Evolutionary conservation across 2,113 vertebrate genomes (phyloP).

Genomic region (Istiophorus platypterus): DNA sequence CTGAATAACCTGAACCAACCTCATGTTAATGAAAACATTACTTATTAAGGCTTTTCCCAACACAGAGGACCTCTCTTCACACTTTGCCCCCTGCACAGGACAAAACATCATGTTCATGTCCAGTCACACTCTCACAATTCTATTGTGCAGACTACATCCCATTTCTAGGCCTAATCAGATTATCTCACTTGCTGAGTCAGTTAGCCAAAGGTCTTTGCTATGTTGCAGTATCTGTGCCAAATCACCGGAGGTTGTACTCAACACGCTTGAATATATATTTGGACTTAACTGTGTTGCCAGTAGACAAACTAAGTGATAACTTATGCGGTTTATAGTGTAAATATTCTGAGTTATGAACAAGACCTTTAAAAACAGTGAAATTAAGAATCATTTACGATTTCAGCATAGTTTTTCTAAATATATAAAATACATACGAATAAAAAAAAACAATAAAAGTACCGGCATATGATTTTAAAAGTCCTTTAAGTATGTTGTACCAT

Average conservation of each 20-base stretch:
- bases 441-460: too few species aligned
- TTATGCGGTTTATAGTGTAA: background rate
- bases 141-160: background rate
- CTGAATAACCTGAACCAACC: background rate
- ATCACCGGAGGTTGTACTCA: background rate
- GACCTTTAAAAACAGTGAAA: too few species aligned
- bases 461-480: background rate
- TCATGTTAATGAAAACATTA: background rate
- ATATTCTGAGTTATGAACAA: background rate
- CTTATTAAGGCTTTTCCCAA: background rate
- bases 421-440: too few species aligned
- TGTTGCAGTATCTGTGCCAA: background rate
- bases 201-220: background rate
- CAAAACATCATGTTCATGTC: slow-evolving; percentile 11
- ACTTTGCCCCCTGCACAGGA: background rate
- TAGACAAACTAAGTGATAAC: background rate
- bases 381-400: background rate
- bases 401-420: background rate
- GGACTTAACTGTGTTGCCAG: background rate
- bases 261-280: background rate
- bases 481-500: too few species aligned
- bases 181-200: slow-evolving; percentile 5
- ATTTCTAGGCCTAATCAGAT: slow-evolving; percentile 31
- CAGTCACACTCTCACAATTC: slow-evolving; percentile 14
- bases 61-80: background rate